A percentile compares a stretch with the other conserved stretches of the same genome.
phyloP scores from a whole-genome alignment of 2,797 vertebrate species.

The Trichosurus vulpecula region DNA sequence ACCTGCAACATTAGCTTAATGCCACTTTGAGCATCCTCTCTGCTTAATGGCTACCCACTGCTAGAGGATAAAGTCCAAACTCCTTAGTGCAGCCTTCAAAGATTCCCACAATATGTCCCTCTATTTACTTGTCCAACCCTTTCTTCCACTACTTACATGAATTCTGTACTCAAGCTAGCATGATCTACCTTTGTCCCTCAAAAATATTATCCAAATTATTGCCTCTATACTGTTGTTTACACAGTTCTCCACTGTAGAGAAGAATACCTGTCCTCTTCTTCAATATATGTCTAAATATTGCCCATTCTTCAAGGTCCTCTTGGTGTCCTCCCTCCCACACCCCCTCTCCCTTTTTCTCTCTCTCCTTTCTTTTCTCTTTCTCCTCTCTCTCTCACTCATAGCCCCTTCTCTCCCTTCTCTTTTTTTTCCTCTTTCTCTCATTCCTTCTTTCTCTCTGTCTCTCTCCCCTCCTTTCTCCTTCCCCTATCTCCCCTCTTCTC shows the following conservation, averaged over 20 bases:
- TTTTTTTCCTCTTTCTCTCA: not conserved
- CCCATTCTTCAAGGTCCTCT: not conserved
- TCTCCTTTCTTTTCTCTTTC: not conserved
- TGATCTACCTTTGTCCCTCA: not conserved
- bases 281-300: not conserved
- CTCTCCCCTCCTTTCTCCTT: not conserved
- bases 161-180: not conserved
- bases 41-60: not conserved
- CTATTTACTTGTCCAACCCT: not conserved
- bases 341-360: too few relatives aligned
- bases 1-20: not conserved
- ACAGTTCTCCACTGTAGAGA: not conserved
- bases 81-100: not conserved
- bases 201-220: not conserved
- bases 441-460: not conserved
- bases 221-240: not conserved
- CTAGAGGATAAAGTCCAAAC: not conserved
- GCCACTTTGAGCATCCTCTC: not conserved
- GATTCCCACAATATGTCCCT: not conserved
- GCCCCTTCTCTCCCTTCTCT: too few relatives aligned
- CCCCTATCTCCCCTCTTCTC: not conserved
- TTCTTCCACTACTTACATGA: not conserved
- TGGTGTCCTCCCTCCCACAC: too few relatives aligned
- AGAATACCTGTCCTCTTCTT: not conserved
- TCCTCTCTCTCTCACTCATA: too few relatives aligned